phyloP scores from a whole-genome alignment of 1,140 invertebrate species.

The Camponotus pennsylvanicus region DNA sequence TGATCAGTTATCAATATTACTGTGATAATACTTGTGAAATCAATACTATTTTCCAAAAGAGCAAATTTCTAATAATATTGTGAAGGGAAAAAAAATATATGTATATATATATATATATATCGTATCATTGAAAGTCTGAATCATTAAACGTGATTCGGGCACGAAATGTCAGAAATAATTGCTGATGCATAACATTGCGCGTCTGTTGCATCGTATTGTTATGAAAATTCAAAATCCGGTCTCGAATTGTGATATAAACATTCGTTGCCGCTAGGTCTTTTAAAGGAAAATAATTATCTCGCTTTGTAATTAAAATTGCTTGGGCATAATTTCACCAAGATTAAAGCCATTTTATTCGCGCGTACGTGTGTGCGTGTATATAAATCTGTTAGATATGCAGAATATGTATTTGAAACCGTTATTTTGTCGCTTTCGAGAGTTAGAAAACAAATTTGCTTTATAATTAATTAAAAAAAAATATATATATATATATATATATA shows the following conservation, averaged over 20 bases:
- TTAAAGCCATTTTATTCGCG: conserved; percentile 13
- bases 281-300: conserved; percentile 43
- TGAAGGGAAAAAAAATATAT: background rate
- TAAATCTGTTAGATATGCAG: background rate
- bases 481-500: background rate
- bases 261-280: background rate
- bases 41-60: conserved; percentile 41
- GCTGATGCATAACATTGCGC: conserved; percentile 38
- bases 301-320: conserved; percentile 35
- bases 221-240: conserved; percentile 39
- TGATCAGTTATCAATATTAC: conserved; percentile 25
- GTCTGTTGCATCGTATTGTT: background rate
- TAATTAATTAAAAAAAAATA: conserved; percentile 21
- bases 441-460: conserved; percentile 24
- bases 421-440: background rate
- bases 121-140: background rate
- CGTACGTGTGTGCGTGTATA: background rate
- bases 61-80: conserved; percentile 9
- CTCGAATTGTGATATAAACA: background rate
- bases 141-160: conserved; percentile 45
- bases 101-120: background rate
- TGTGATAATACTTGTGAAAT: conserved; percentile 25
- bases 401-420: conserved; percentile 27
- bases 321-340: conserved; percentile 31
- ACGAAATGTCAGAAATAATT: conserved; percentile 61